phyloP scores from a whole-genome alignment of 2,113 vertebrate genomes.

The Machaerirhynchus nigripectus region DNA sequence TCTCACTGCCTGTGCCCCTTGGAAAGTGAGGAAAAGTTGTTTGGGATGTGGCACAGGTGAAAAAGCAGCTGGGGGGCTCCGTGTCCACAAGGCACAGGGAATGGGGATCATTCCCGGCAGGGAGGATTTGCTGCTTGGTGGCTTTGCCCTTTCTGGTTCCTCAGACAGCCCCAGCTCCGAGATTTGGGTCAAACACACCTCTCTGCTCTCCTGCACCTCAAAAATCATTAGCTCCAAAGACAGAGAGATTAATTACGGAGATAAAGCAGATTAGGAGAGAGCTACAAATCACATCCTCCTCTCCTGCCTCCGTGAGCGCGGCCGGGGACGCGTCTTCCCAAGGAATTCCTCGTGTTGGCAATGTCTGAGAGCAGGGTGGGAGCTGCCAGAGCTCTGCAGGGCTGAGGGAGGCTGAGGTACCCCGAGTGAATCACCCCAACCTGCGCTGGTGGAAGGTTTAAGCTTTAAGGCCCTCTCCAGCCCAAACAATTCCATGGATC shows the following conservation, averaged over 20 bases:
- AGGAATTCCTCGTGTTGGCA: not conserved
- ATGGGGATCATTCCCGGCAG: not conserved
- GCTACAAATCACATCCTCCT: not conserved
- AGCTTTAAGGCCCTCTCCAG: not conserved
- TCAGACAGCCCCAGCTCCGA: not conserved
- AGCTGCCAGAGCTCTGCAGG: not conserved
- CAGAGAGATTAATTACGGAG: slow-evolving; percentile 34
- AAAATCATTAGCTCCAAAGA: slow-evolving; percentile 29
- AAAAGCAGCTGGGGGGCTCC: not conserved
- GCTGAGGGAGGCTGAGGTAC: not conserved
- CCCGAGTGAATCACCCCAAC: not conserved
- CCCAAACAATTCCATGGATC: fast-evolving
- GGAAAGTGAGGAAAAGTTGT: not conserved
- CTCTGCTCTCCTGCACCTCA: not conserved
- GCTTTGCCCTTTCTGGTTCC: not conserved
- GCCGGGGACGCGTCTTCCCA: not conserved
- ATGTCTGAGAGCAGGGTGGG: not conserved
- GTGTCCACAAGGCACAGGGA: not conserved
- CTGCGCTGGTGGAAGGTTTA: not conserved
- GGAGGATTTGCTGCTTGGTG: not conserved
- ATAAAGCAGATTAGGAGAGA: slow-evolving; percentile 8
- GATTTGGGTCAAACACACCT: not conserved
- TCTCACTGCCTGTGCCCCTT: not conserved
- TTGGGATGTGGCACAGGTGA: not conserved
- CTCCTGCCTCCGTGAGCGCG: not conserved